Base-by-base conservation (phyloP, 2,797 vertebrate genomes). In the Cossypha caffra region DNA sequence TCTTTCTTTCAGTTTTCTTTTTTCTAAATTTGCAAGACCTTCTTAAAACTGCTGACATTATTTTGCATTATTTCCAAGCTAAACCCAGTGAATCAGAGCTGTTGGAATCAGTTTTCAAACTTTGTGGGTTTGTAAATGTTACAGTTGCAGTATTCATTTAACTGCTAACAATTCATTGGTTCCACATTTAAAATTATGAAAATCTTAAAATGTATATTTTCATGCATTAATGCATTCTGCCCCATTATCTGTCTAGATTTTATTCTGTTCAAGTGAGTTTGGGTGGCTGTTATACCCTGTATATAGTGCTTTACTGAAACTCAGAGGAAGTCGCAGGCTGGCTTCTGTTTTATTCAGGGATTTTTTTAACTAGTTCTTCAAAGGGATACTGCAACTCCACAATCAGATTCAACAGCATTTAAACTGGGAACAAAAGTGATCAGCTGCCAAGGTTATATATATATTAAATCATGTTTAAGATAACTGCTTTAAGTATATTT, bases 311-410 rank as follows among this genome's bases (percentile, higher is more conserved):
- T 93, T 88, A 95, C 97, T 97, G 97, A 97, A 97, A 96, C 96
- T 96, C 96, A 26, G 77, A 69, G 96, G 98, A 98, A 97, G 98
- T 98, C 96, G n/a, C 96, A 97, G 91, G 85, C 90, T 98, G 97
- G 96, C 98, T 98, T 98, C 97, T 96, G 97, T 94, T 98, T 98
- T 98, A 98, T 98, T 98, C 98, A 98, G 97, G 98, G 98, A 98
- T 97, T 97, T 97, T 90, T 96, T 96, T 73, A 95, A 95, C 79
- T 93, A 85, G 90, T 55, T 97, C 87, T 95, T 55, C 77, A 96
- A 97, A 95, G 86, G 97, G 96, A 96, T 98, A 97, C 97, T 97
- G 97, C 96, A 97, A 90, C 96, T 97, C 96, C 90, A 54, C 86
- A 17, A 8, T 73, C 51, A 29, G 94, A 90, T 96, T 83, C 97